These are phyloP conservation scores for Delia radicum DNA, from an alignment of 1,140 invertebrate genomes.

Conservation along the genomic window DNA sequence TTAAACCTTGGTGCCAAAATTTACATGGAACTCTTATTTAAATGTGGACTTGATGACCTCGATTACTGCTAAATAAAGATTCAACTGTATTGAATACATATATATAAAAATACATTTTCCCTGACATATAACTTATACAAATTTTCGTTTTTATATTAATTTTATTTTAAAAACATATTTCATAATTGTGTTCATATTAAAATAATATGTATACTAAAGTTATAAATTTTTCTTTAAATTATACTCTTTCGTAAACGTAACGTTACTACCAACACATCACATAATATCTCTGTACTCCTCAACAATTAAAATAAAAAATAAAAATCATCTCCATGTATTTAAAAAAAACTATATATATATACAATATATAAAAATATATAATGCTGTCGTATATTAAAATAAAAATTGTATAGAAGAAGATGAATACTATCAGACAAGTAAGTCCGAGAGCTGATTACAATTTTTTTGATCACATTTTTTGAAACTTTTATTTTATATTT, in stretches of 20 bases:
- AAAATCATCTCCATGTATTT: background rate
- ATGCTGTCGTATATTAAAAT: too few relatives aligned
- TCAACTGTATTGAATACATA: too few relatives aligned
- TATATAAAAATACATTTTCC: too few relatives aligned
- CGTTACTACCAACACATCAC: background rate
- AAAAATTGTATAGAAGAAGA: conserved; percentile 5
- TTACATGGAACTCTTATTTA: too few relatives aligned
- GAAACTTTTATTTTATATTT: background rate
- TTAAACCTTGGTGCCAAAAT: too few relatives aligned
- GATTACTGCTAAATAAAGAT: too few relatives aligned
- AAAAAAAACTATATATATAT: background rate
- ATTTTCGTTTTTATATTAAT: too few relatives aligned
- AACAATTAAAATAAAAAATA: background rate
- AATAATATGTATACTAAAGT: background rate
- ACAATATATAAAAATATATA: too few relatives aligned
- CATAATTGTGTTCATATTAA: background rate
- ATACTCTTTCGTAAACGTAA: background rate
- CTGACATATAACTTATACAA: too few relatives aligned
- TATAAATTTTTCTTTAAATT: background rate
- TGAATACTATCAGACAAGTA: conserved; percentile 18
- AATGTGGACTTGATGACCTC: too few relatives aligned
- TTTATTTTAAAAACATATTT: too few relatives aligned
- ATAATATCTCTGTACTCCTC: background rate
- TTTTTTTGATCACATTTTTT: background rate
- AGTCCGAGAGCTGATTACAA: background rate